Evolutionary conservation across 2,797 vertebrate genomes (phyloP), one percentile per base, ranked within the genome.

Genomic region (Hoplostethus atlanticus): DNA sequence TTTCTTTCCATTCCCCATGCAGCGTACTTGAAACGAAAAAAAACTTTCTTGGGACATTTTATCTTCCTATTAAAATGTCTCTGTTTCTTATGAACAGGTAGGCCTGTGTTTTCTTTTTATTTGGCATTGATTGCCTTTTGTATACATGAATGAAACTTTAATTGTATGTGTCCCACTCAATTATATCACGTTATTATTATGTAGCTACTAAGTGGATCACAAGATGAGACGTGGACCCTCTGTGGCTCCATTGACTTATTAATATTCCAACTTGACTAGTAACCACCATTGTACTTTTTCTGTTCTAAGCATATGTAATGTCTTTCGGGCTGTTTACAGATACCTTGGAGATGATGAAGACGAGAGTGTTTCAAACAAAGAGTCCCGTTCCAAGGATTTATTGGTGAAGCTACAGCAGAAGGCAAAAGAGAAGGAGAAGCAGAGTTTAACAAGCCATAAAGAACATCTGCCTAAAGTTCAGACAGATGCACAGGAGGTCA

Each of bases 351-450:
- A 95, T 21, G 93, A 94, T 13, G 92, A 92, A 6, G 74, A 88
- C 2, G 79, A 58, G 10, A 58, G 12, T 4, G 42, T 73, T 0
- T 74, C 85, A 0, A 84, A 34, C 48, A 70, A 74, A 17, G 77
- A 92, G 68, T 85, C 89, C 44, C 91, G 90, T 1, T 93, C 96
- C 1, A 94, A 92, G 80, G 82, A 52, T 0, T 87, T 98, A 51
- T 90, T 99, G 64, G 91, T 93, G 54, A 94, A 94, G 79, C 94
- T 99, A 47, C 94, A 95, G 68, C 84, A 94, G 80, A 96, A 94
- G 75, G 97, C 95, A 0, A 95, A 90, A 64, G 92, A 89, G 25
- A 95, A 95, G 73, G 94, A 96, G 89, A 92, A 80, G 28, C 80
- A 77, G 61, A 89, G 73, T 64, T 66, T 72, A 28, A 65, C 71